Conservation (phyloP, 2,113 vertebrate genomes). For the Heterotis niloticus region DNA sequence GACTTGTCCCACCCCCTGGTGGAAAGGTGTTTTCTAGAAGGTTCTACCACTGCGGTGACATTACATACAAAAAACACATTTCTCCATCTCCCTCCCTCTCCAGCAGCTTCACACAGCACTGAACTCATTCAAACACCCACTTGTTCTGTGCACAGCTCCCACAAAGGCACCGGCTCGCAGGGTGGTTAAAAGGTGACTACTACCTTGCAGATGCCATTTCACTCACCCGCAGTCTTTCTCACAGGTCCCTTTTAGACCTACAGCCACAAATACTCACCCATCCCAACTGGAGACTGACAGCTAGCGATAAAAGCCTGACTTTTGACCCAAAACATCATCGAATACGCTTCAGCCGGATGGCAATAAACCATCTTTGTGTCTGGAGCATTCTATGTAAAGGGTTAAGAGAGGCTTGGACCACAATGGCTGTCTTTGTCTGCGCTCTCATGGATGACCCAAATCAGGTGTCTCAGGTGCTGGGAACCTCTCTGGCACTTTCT, state of each 20-base stretch:
- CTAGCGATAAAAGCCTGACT: not conserved
- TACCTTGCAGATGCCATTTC: not conserved
- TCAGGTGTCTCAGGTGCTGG: not conserved
- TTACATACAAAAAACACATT: not conserved
- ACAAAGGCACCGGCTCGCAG: not conserved
- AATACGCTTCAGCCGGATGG: no score
- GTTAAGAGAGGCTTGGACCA: not conserved
- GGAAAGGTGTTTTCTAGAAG: no score
- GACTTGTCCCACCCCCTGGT: no score
- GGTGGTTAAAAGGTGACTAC: not conserved
- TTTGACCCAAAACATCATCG: not conserved
- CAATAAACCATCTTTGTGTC: no score
- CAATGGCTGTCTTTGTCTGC: constrained; percentile 1
- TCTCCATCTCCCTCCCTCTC: no score
- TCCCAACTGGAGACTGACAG: not conserved
- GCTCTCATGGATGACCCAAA: not conserved
- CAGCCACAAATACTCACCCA: not conserved
- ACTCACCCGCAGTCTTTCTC: not conserved
- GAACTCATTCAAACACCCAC: not conserved
- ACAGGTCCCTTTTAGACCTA: not conserved
- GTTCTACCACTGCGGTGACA: not conserved
- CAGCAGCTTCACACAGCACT: not conserved
- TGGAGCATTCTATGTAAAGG: not conserved
- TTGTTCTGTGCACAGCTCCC: not conserved
- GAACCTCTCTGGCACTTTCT: not conserved